Base-by-base conservation (phyloP, 2,797 vertebrate genomes). In the Balearica regulorum region DNA sequence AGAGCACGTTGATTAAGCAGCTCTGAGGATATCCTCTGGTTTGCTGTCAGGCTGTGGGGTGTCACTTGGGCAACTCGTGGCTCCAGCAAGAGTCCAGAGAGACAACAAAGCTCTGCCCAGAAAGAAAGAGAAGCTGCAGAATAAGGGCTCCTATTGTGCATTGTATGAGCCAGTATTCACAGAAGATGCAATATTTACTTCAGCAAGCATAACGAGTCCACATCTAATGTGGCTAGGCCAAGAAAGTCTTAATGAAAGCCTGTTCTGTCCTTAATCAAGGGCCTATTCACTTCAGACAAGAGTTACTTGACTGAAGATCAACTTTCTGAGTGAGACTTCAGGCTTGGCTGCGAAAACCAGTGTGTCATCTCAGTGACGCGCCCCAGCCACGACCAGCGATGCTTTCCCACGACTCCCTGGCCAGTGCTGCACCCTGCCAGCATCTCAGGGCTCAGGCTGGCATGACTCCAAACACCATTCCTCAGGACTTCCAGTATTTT, bases 351-450 rank as follows among this genome's bases (percentile, higher is more conserved):
- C 64, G 72, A 57, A 41, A 4, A 33, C 37, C 77, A 4, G 29
- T 1, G 28, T 26, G 43, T 10, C 5, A 26, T 8, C 60, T n/a
- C 54, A 24, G 1, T 7, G 12, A 25, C 4, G 0, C 0, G 1
- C 18, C 46, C 37, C 75, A 29, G 60, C 72, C 10, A 5, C 2
- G 4, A 1, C 35, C 4, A 35, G 2, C 16, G 48, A 17, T 14
- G 37, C 79, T 72, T 77, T 72, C 64, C 84, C 49, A 64, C 20
- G 5, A 4, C 31, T 35, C 33, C 35, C 49, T 0, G 9, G 64
- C 76, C 91, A 75, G 2, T 3, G 0, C 9, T 16, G 33, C 51
- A 51, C 26, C 22, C 54, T 46, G 49, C 61, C 51, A 43, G 37
- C 13, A 0, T 8, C 55, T 54, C 8, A 0, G 39, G 53, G 39